Evolutionary conservation across 2,888 invertebrate species (phyloP).

Genomic region (Thera britannica): DNA sequence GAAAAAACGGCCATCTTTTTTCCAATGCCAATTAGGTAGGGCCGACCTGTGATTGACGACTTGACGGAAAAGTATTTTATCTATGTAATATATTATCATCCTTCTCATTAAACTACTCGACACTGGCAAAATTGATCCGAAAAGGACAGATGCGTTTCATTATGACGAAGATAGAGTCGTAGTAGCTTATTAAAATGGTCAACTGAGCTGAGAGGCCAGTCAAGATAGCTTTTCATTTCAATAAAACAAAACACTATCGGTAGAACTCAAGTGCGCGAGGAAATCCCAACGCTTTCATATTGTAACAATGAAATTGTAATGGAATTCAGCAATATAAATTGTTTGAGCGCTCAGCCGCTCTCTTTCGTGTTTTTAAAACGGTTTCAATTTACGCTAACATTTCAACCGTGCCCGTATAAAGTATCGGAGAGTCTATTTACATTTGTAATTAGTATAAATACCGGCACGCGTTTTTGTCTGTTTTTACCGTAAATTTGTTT

Average conservation of each 20-base stretch:
- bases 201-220: no score
- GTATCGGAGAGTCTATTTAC: background rate
- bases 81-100: no score
- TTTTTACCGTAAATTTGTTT: background rate
- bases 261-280: constrained; percentile 12
- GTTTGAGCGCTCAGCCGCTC: constrained; percentile 23
- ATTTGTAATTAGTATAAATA: constrained; percentile 1
- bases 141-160: no score
- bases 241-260: constrained; percentile 2
- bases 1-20: no score
- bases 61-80: no score
- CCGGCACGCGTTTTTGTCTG: background rate
- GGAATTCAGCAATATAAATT: constrained; percentile 41
- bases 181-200: no score
- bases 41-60: no score
- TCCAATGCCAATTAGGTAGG: no score
- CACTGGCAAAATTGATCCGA: no score
- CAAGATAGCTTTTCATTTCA: background rate
- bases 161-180: no score
- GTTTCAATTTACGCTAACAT: constrained; percentile 25
- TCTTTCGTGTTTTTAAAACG: constrained; percentile 29
- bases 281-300: constrained; percentile 29
- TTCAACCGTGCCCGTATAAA: constrained; percentile 11
- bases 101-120: no score
- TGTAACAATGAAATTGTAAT: constrained; percentile 28